Base-by-base conservation (phyloP, 2,888 invertebrate species). In the Drosophila leonis region DNA sequence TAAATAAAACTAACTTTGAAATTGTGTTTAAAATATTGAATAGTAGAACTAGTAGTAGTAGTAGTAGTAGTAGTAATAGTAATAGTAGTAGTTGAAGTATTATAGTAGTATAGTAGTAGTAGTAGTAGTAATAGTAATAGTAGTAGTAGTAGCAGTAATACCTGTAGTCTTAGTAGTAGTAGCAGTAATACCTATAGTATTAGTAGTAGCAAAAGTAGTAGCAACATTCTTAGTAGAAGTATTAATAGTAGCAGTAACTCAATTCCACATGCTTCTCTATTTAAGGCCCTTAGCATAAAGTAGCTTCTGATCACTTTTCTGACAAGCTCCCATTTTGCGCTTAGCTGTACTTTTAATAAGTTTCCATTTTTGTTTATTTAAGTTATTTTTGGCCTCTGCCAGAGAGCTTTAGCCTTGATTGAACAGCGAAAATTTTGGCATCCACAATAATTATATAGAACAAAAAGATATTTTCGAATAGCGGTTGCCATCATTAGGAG, bases 401-500 rank as follows among this genome's bases (percentile, higher is more conserved):
- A 31, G 18, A 20, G 48, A 63, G 60, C 51, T 78, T 65, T 42
- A 49, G 51, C 49, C 39, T 63, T 27, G 51, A 57, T 49, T 65
- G 65, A 51, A 41, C 52, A 54, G 18, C 33, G n/a, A 42, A 15
- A 37, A 41, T 37, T 61, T 49, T 41, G 61, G 35, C 44, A 48
- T 37, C 48, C 35, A 15, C 54, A 54, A 66, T 88, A 84, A 82
- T 82, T 88, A 85, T 73, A 65, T 66, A 54, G 71, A 68, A 65
- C 57, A 70, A 56, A 59, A 10, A 29, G 15, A 63, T 48, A 72
- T 67, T 72, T 55, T 18, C 12, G 60, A 15, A 56, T 83, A 88
- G 76, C 87, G 83, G 83, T 59, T 54, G 48, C 20, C 65, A 76
- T 80, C 78, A 86, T 84, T 83, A 68, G 66, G 61, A 66, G 66